Conservation (phyloP, 2,888 invertebrate genomes). For the Nymphalis polychloros region DNA sequence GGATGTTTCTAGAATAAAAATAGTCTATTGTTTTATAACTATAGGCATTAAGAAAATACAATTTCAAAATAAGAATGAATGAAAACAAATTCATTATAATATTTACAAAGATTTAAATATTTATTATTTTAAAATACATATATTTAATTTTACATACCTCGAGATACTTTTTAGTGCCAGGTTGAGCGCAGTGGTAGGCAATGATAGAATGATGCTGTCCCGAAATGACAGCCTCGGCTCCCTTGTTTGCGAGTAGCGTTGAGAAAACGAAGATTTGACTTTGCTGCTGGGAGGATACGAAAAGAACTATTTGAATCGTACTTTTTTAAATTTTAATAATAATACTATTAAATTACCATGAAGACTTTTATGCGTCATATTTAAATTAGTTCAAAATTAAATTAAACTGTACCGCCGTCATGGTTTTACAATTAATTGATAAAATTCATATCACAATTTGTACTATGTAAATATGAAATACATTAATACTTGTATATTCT, state of each 20-base stretch:
- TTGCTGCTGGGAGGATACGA: slow-evolving; percentile 87
- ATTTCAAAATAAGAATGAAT: neutral
- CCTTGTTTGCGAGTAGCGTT: slow-evolving; percentile 95
- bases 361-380: too few relatives aligned
- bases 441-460: too few relatives aligned
- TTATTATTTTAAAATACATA: neutral
- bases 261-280: slow-evolving; percentile 99
- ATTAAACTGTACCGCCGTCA: too few relatives aligned
- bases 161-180: slow-evolving; percentile 95
- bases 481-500: too few relatives aligned
- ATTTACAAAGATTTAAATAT: too few relatives aligned
- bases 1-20: slow-evolving; percentile 89
- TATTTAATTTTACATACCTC: slow-evolving; percentile 82
- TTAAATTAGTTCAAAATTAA: too few relatives aligned
- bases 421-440: too few relatives aligned
- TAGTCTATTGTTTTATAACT: neutral
- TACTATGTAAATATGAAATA: too few relatives aligned
- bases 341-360: neutral
- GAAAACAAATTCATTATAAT: neutral
- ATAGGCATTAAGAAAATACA: neutral
- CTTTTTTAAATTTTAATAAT: slow-evolving; percentile 2
- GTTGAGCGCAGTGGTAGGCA: slow-evolving; percentile 97
- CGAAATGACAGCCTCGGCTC: slow-evolving; percentile 94
- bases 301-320: slow-evolving; percentile 10
- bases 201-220: slow-evolving; percentile 96